Evolutionary conservation across 2,797 vertebrate genomes (phyloP), one percentile per base, ranked within the genome.

Genomic region (Myioborus miniatus): DNA sequence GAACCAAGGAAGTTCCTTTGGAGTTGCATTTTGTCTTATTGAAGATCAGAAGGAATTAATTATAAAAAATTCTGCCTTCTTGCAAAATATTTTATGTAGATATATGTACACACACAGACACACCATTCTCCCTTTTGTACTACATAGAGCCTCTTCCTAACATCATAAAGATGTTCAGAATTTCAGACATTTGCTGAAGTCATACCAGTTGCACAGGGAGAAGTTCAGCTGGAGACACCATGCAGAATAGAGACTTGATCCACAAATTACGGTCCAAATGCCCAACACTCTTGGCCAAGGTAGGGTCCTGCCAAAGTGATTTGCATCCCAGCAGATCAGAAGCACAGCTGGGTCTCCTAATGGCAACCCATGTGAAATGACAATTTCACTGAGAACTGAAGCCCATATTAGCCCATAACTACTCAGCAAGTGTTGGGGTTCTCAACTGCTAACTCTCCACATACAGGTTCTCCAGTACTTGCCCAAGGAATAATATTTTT

Each of bases 21-120:
- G 20, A 77, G 32, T 27, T 49, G n/a, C 20, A 52, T 53, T 90
- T 96, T 36, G 41, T 47, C 55, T 67, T 53, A 60, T 0, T 70
- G 46, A 78, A 63, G 27, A 88, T 11, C 30, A 77, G 85, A 92
- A 89, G 21, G n/a, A 86, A 83, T 65, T 80, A 43, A 83, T 85
- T 70, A 79, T 43, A 81, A 90, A 87, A 91, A 91, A 15, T 69
- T 9, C 5, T 78, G 27, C 27, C 18, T 75, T 71, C 29, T 39
- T 83, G 69, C 24, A 59, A 84, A 84, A 39, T 23, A 37, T 12
- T 77, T 26, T 32, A 18, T 20, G 17, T 34, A 17, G 52, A 52
- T 37, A 64, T 37, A 6, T 1, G 1, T 9, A 19, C 4, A n/a
- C 1, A 72, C 4, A 36, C 26, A 50, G 23, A 50, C 26, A 23